phyloP scores from a whole-genome alignment of 2,888 invertebrate species.

The Phengaris alcon region DNA sequence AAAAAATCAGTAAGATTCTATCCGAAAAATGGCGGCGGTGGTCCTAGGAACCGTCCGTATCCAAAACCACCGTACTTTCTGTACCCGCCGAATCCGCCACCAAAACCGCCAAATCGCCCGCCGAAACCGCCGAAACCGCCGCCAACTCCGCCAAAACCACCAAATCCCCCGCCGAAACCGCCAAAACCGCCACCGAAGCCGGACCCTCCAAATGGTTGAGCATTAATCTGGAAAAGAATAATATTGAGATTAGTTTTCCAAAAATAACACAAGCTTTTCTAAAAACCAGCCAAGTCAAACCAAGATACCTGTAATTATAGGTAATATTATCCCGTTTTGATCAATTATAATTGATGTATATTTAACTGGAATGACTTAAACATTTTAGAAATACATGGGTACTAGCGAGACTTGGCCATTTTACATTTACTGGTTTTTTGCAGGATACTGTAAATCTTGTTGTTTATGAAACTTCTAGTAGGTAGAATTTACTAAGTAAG shows the following conservation, averaged over 20 bases:
- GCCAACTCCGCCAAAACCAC: conserved; percentile 32
- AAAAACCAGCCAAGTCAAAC: no score
- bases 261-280: not conserved
- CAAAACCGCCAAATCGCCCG: conserved; percentile 36
- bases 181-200: conserved; percentile 31
- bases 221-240: not conserved
- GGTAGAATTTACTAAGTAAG: not conserved
- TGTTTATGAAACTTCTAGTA: not conserved
- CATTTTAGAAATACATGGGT: no score
- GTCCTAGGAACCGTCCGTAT: conserved; percentile 27
- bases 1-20: conserved; percentile 23
- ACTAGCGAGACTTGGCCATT: no score
- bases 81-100: conserved; percentile 39
- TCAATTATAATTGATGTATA: no score
- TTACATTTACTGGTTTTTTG: no score
- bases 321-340: no score
- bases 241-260: not conserved
- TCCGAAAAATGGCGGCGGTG: conserved; percentile 43
- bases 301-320: no score
- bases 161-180: conserved; percentile 35
- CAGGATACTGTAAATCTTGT: no score
- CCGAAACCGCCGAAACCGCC: conserved; percentile 35
- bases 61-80: not conserved
- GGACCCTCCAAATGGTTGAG: conserved; percentile 41
- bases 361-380: no score